Conservation (phyloP, 2,797 vertebrate genomes). For the Eulemur coronatus region DNA sequence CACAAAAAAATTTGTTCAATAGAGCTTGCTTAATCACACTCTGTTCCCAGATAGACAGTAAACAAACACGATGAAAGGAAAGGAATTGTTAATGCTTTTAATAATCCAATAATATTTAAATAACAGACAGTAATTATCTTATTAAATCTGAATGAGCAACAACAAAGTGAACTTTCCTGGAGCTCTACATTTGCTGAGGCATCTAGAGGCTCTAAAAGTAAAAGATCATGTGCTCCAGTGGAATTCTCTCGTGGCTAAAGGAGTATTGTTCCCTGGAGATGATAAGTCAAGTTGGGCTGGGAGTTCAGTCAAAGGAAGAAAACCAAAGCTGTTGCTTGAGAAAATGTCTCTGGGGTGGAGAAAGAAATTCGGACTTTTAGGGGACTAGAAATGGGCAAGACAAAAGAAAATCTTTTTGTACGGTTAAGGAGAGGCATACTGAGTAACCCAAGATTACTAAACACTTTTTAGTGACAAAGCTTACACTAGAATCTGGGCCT, state of each 20-base stretch:
- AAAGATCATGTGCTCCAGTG: not conserved
- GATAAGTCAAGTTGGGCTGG: not conserved
- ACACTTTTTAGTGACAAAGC: not conserved
- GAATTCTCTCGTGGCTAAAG: not conserved
- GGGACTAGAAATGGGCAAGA: not conserved
- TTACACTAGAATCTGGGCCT: not conserved
- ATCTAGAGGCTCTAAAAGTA: not conserved
- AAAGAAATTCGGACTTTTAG: not conserved
- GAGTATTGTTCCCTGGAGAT: not conserved
- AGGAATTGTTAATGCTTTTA: constrained; percentile 45
- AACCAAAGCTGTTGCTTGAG: not conserved
- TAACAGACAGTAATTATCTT: constrained; percentile 47
- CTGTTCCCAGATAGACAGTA: constrained; percentile 57
- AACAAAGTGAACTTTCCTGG: constrained; percentile 44
- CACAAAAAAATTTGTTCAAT: not conserved
- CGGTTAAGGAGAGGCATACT: not conserved
- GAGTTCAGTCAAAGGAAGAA: not conserved
- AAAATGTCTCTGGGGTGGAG: not conserved
- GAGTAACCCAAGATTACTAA: not conserved
- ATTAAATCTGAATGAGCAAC: constrained; percentile 51
- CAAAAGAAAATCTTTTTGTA: not conserved
- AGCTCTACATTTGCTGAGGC: not conserved
- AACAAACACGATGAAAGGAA: constrained; percentile 52
- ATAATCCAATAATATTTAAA: constrained; percentile 64
- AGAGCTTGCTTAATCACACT: constrained; percentile 19